Conservation (phyloP, 2,888 invertebrate species). For the Micropterix aruncella region DNA sequence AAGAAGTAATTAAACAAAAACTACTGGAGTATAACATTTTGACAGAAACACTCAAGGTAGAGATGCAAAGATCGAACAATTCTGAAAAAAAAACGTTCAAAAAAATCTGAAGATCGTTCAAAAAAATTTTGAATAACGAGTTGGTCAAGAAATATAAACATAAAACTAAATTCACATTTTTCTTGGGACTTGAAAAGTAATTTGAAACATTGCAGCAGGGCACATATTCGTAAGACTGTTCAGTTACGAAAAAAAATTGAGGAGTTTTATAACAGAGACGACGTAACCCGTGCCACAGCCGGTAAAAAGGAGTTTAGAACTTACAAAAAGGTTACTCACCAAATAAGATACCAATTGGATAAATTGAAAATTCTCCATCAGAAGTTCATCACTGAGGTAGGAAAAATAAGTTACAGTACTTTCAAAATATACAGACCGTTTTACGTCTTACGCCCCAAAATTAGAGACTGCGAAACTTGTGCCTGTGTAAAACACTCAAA, state of each 20-base stretch:
- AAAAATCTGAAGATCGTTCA: slow-evolving; percentile 5
- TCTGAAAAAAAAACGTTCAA: no score
- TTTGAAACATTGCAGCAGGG: neutral
- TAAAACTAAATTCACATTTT: slow-evolving; percentile 2
- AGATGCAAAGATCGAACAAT: slow-evolving; percentile 6
- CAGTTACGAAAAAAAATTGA: neutral
- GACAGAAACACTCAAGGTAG: slow-evolving; percentile 8
- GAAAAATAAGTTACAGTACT: slow-evolving; percentile 10
- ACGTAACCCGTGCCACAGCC: slow-evolving; percentile 11
- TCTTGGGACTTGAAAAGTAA: slow-evolving; percentile 3
- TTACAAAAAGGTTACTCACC: slow-evolving; percentile 10
- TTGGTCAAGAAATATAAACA: slow-evolving; percentile 2
- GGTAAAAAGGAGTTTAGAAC: slow-evolving; percentile 12
- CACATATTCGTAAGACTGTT: neutral
- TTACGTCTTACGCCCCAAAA: slow-evolving; percentile 12
- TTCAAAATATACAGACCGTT: slow-evolving; percentile 13
- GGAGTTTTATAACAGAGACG: slow-evolving; percentile 8
- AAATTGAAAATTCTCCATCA: slow-evolving; percentile 9
- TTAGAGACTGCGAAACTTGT: slow-evolving; percentile 11
- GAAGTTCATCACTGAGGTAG: slow-evolving; percentile 12
- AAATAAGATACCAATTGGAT: slow-evolving; percentile 9
- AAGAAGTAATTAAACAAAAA: slow-evolving; percentile 10
- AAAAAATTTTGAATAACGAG: slow-evolving; percentile 2
- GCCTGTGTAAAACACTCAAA: slow-evolving; percentile 12
- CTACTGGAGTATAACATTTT: slow-evolving; percentile 8